phyloP scores from a whole-genome alignment of 1,140 invertebrate species.

The Teleogryllus occipitalis region DNA sequence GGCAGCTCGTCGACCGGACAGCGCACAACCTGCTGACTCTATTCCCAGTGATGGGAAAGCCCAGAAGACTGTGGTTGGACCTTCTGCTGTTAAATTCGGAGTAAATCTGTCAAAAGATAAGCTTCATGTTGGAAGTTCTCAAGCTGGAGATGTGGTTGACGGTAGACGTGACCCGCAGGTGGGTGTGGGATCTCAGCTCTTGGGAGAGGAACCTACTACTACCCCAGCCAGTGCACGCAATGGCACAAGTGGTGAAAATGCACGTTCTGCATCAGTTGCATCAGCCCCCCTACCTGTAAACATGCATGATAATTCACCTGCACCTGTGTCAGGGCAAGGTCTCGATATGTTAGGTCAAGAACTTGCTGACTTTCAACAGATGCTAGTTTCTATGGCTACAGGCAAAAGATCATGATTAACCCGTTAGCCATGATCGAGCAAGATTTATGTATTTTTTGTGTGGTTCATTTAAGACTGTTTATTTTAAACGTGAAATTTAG shows the following conservation, averaged over 20 bases:
- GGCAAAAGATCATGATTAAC: slow-evolving; percentile 23
- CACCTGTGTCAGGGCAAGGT: slow-evolving; percentile 13
- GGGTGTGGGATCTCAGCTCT: slow-evolving; percentile 28
- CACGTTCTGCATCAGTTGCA: slow-evolving; percentile 16
- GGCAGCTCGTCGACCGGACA: slow-evolving; percentile 24
- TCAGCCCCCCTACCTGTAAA: slow-evolving; percentile 19
- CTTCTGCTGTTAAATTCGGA: slow-evolving; percentile 35
- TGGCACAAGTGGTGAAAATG: slow-evolving; percentile 23
- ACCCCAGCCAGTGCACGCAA: slow-evolving; percentile 20
- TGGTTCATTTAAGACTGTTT: too few species aligned
- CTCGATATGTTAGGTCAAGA: slow-evolving; percentile 42
- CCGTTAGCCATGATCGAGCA: too few species aligned
- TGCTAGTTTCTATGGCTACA: slow-evolving; percentile 42
- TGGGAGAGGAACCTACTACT: slow-evolving; percentile 9
- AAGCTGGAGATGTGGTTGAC: slow-evolving; percentile 31
- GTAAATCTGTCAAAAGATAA: slow-evolving; percentile 34
- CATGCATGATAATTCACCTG: slow-evolving; percentile 24
- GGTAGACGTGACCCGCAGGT: slow-evolving; percentile 37
- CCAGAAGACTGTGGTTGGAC: slow-evolving; percentile 16
- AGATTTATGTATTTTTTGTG: too few species aligned
- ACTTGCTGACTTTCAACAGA: slow-evolving; percentile 46
- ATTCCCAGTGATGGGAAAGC: neutral
- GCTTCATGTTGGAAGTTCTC: slow-evolving; percentile 27
- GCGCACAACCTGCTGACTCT: neutral
- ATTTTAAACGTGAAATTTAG: too few species aligned